Conservation (phyloP, 2,888 invertebrate species). For the Ligdia adustata region DNA sequence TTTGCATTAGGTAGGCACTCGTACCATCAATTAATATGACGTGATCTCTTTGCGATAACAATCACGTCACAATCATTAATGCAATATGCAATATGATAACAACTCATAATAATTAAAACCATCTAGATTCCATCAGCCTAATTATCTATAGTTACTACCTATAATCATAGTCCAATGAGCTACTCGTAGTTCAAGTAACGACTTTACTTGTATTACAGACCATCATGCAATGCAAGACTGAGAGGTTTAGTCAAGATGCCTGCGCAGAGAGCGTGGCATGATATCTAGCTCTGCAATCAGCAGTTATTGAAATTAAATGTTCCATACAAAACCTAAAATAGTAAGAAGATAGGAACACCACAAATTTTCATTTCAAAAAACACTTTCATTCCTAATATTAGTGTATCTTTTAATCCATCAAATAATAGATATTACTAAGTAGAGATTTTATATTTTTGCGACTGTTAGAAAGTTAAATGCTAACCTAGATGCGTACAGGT, state of each 20-base stretch:
- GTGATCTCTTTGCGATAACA: too few species aligned
- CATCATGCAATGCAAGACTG: conserved; percentile 10
- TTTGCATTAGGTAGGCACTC: too few species aligned
- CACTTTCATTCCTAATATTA: too few species aligned
- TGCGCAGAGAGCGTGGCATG: conserved; percentile 65
- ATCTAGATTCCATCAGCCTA: not conserved
- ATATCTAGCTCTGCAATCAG: conserved; percentile 29
- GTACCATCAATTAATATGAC: too few species aligned
- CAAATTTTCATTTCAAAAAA: too few species aligned
- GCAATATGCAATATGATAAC: not conserved
- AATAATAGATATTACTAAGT: too few species aligned
- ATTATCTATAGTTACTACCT: not conserved
- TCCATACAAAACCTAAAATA: not conserved
- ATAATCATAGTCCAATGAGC: conserved; percentile 2
- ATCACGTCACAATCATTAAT: not conserved
- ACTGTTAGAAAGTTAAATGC: conserved; percentile 4
- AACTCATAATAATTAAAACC: not conserved
- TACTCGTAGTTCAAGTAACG: not conserved
- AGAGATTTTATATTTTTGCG: too few species aligned
- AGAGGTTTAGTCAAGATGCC: conserved; percentile 36
- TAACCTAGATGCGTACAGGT: conserved; percentile 2
- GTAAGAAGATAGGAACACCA: too few species aligned
- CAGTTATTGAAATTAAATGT: conserved; percentile 21
- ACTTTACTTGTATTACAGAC: not conserved
- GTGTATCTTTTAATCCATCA: too few species aligned